These are phyloP conservation scores for Aricia artaxerxes DNA, from an alignment of 2,888 invertebrate species.

Conservation along the genomic window DNA sequence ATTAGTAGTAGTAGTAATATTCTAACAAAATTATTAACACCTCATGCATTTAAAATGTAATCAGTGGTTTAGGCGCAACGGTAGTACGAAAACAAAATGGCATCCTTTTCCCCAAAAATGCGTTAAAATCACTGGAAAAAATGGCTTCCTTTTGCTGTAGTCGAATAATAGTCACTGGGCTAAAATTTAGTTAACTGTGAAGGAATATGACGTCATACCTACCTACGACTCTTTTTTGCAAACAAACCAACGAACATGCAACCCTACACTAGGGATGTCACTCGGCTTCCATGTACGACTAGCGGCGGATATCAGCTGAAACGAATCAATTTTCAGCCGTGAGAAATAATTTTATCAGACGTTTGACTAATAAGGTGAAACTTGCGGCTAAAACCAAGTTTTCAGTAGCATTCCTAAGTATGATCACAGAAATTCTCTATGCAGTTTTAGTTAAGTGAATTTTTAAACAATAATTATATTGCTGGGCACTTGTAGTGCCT, in stretches of 20 bases:
- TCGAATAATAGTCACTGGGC: neutral
- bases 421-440: neutral
- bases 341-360: neutral
- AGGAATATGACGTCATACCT: conserved; percentile 17
- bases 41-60: no score
- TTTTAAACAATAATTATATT: no score
- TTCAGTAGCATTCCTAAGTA: neutral
- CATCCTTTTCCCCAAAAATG: neutral
- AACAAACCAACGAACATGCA: neutral
- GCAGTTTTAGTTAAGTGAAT: neutral
- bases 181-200: neutral
- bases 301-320: neutral
- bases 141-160: neutral
- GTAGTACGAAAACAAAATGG: neutral
- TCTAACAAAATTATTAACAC: no score
- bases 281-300: neutral
- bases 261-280: neutral
- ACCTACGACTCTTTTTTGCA: conserved; percentile 7
- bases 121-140: no score
- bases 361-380: neutral
- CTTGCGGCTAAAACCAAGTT: neutral
- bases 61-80: neutral
- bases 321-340: neutral
- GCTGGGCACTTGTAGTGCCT: no score
- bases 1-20: no score